Evolutionary conservation across 2,797 vertebrate genomes (phyloP).

Genomic region (Galagoides demidoff): DNA sequence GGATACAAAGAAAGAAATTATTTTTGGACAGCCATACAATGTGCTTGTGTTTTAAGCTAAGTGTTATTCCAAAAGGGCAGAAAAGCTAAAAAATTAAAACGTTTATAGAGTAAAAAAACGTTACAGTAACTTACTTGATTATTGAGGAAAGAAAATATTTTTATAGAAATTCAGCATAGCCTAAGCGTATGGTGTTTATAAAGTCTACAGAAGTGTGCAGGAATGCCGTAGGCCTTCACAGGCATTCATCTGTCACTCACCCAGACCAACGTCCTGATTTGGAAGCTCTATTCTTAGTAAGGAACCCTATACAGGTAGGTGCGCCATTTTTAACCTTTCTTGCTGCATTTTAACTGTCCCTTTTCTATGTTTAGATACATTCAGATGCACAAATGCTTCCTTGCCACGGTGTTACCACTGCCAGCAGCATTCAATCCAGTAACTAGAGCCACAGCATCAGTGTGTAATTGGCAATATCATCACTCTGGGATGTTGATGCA

Average conservation of each 20-base stretch:
- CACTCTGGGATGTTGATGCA: not conserved
- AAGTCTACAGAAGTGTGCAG: not conserved
- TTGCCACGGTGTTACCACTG: no score
- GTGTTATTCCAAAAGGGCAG: not conserved
- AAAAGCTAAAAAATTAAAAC: not conserved
- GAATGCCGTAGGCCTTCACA: no score
- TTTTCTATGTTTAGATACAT: not conserved
- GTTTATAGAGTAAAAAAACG: not conserved
- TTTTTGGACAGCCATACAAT: not conserved
- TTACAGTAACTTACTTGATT: not conserved
- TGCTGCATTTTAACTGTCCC: not conserved
- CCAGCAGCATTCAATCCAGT: not conserved
- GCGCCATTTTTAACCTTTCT: not conserved
- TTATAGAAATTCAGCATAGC: not conserved
- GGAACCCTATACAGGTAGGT: not conserved
- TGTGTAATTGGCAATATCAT: not conserved
- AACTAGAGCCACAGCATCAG: not conserved
- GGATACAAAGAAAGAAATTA: not conserved
- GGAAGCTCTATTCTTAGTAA: not conserved
- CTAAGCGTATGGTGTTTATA: not conserved
- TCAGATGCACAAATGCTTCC: not conserved
- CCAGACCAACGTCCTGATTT: not conserved
- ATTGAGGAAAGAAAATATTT: not conserved
- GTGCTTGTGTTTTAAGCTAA: not conserved
- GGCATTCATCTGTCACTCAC: not conserved